These are phyloP conservation scores for Pitta sordida DNA, from an alignment of 2,113 vertebrate genomes.

Conservation along the genomic window DNA sequence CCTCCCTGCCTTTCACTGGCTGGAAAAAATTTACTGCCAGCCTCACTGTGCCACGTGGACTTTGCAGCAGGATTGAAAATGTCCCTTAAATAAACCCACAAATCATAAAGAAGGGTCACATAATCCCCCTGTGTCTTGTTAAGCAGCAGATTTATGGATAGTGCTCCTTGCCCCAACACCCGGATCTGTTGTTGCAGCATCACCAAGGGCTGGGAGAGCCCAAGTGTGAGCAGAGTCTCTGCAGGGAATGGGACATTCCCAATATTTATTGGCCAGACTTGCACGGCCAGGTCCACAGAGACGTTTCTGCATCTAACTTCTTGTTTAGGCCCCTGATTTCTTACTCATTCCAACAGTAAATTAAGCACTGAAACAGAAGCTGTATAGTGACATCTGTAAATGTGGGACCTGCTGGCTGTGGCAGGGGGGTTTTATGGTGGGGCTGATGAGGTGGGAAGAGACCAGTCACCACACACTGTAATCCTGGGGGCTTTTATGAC, in stretches of 20 bases:
- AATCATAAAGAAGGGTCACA: neutral
- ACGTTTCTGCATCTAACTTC: neutral
- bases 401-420: neutral
- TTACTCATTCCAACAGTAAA: neutral
- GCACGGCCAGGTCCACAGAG: neutral
- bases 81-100: neutral
- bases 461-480: neutral
- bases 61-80: neutral
- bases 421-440: neutral
- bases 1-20: accelerated
- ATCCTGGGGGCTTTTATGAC: neutral
- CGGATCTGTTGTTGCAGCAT: neutral
- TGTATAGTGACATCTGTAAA: neutral
- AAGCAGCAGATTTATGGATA: neutral
- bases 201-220: accelerated
- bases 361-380: neutral
- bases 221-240: neutral
- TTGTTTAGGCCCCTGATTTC: neutral
- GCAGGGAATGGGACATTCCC: neutral
- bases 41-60: neutral
- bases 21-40: neutral
- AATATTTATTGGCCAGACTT: neutral
- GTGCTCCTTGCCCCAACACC: neutral
- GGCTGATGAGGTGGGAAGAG: neutral
- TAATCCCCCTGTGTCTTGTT: neutral